These are phyloP conservation scores for Scolopax bukidnonensis DNA, from an alignment of 2,797 vertebrate genomes.

Conservation along the genomic window DNA sequence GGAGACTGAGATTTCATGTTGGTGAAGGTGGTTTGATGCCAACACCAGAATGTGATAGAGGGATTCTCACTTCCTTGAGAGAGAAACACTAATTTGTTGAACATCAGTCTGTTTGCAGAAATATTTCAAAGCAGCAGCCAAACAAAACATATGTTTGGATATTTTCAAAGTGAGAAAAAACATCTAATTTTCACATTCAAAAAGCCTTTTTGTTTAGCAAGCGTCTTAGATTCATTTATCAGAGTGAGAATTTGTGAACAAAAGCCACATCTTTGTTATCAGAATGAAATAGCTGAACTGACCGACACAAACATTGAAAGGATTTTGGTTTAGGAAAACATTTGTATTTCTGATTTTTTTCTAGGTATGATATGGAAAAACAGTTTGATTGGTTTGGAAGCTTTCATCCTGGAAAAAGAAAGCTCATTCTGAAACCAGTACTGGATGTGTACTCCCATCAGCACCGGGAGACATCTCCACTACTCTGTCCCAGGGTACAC, in stretches of 20 bases:
- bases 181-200: background rate
- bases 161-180: conserved; percentile 21
- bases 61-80: conserved; percentile 25
- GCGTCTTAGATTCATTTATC: background rate
- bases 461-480: background rate
- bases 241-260: background rate
- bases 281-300: background rate
- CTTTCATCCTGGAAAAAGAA: background rate
- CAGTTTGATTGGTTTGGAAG: background rate
- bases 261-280: background rate
- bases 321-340: background rate
- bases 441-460: background rate
- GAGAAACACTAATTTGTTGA: conserved; percentile 26
- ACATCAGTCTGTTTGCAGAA: conserved; percentile 38
- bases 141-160: conserved; percentile 11
- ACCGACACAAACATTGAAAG: background rate
- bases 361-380: background rate
- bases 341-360: background rate
- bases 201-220: background rate
- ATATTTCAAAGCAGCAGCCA: conserved; percentile 15
- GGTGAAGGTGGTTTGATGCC: background rate
- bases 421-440: background rate
- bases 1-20: background rate
- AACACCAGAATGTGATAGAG: background rate
- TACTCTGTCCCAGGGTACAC: background rate